These are phyloP conservation scores for Pitangus sulphuratus DNA, from an alignment of 2,797 vertebrate species.

Conservation along the genomic window DNA sequence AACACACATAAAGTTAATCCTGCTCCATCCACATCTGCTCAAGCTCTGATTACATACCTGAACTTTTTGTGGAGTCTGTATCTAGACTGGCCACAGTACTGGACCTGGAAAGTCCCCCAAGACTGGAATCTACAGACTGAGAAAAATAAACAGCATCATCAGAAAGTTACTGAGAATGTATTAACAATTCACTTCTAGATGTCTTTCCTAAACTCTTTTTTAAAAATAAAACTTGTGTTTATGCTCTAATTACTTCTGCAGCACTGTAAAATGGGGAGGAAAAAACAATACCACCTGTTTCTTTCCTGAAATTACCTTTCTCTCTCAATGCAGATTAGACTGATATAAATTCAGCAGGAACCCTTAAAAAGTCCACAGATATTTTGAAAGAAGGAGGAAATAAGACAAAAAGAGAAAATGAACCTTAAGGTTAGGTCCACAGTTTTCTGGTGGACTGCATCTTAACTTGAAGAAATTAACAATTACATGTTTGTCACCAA, in stretches of 20 bases:
- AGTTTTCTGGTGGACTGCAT: not conserved
- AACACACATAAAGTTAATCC: not conserved
- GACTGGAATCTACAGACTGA: slow-evolving; percentile 97
- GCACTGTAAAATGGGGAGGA: not conserved
- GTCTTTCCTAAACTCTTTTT: not conserved
- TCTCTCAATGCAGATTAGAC: not conserved
- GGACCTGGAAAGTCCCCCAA: slow-evolving; percentile 94
- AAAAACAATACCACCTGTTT: not conserved
- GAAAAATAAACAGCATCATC: not conserved
- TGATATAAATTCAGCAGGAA: not conserved
- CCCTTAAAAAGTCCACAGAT: not conserved
- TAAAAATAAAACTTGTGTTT: not conserved
- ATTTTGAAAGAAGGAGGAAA: not conserved
- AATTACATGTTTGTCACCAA: not conserved
- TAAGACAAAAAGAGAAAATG: not conserved
- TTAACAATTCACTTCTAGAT: not conserved
- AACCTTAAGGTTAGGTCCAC: not conserved
- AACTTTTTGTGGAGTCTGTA: slow-evolving; percentile 96
- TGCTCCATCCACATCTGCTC: not conserved
- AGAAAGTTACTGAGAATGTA: not conserved
- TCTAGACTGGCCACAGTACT: slow-evolving; percentile 98
- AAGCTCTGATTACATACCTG: slow-evolving; percentile 80
- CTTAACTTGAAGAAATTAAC: not conserved
- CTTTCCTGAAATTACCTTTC: not conserved
- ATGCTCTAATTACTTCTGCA: not conserved